phyloP scores from a whole-genome alignment of 2,888 invertebrate genomes.

The Caenorhabditis virilis region DNA sequence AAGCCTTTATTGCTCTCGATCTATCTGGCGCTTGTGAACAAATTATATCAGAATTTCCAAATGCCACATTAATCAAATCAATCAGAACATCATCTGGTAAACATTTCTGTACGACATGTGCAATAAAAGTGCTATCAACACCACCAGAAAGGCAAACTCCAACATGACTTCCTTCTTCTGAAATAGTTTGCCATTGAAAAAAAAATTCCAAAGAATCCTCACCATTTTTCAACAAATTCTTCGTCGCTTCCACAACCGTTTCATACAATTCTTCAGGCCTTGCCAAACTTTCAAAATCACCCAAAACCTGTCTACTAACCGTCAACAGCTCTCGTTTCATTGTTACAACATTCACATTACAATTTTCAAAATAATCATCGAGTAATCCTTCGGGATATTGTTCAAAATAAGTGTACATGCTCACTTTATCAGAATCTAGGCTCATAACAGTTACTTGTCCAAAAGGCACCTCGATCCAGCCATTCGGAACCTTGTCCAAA shows the following conservation, averaged over 20 bases:
- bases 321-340: conserved; percentile 11
- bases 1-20: conserved; percentile 72
- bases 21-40: conserved; percentile 49
- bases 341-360: not conserved
- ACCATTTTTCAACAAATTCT: conserved; percentile 16
- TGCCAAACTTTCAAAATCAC: not conserved
- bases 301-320: conserved; percentile 6
- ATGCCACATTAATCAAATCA: conserved; percentile 55
- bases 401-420: conserved; percentile 22
- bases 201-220: too few relatives aligned
- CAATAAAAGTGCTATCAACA: conserved; percentile 89
- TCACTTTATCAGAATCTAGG: not conserved
- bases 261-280: conserved; percentile 6
- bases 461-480: conserved; percentile 42
- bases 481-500: conserved; percentile 6
- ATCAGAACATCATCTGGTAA: conserved; percentile 67
- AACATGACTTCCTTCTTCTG: conserved; percentile 71
- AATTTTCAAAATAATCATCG: not conserved
- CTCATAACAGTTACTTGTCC: conserved; percentile 33
- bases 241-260: conserved; percentile 11
- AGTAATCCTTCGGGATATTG: conserved; percentile 23
- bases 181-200: too few relatives aligned
- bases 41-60: conserved; percentile 41
- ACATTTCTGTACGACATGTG: conserved; percentile 76
- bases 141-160: conserved; percentile 93